phyloP scores from a whole-genome alignment of 2,797 vertebrate species.

The Babyrousa celebensis region DNA sequence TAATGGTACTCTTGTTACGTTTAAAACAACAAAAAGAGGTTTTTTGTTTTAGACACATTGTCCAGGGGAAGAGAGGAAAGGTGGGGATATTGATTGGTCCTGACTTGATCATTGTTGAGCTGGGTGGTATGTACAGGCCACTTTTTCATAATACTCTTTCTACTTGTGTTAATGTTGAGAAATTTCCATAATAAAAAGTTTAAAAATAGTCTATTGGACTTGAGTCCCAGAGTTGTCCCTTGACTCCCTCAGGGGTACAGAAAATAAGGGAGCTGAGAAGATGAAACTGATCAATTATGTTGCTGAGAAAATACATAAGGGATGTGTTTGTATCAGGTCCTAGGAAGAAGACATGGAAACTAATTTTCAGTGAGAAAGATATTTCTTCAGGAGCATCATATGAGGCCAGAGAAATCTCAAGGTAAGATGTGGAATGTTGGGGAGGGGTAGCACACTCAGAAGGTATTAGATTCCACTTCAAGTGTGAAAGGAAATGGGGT shows the following conservation, averaged over 20 bases:
- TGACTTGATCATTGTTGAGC: background rate
- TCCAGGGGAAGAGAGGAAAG: background rate
- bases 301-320: background rate
- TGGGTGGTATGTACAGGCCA: background rate
- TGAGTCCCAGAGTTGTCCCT: slow-evolving; percentile 39
- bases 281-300: background rate
- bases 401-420: background rate
- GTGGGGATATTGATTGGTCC: background rate
- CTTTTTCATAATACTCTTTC: background rate
- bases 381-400: background rate
- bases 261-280: background rate
- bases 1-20: background rate
- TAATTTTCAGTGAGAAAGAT: slow-evolving; percentile 2
- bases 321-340: background rate
- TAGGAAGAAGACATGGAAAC: slow-evolving; percentile 4
- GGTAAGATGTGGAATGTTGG: background rate
- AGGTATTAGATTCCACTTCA: background rate
- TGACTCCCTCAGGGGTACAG: background rate
- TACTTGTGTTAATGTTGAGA: slow-evolving; percentile 11
- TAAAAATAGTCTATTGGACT: background rate
- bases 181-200: slow-evolving; percentile 55
- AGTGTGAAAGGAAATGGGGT: background rate
- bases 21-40: slow-evolving; percentile 31
- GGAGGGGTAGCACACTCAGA: background rate
- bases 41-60: background rate